Percentiles rank a stretch among this genome's conserved stretches.
These are phyloP conservation scores for Trichogramma pretiosum DNA, from an alignment of 1,140 invertebrate species.

Conservation along the genomic window DNA sequence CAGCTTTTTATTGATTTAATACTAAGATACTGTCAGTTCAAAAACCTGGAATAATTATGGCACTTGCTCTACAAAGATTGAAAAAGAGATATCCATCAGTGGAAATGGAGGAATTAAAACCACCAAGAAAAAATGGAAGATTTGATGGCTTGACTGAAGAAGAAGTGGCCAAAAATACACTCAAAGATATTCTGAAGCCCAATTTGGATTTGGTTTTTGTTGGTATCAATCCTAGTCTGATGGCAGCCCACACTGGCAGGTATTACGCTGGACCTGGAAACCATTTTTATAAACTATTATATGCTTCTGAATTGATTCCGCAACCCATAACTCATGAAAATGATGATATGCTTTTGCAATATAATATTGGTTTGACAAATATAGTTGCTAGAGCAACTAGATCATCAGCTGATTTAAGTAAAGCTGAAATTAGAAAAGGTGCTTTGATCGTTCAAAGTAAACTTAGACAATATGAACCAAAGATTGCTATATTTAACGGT, in stretches of 20 bases:
- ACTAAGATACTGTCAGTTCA: too few relatives aligned
- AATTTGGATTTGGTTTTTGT: conserved; percentile 39
- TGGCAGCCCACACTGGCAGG: conserved; percentile 37
- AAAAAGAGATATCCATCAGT: conserved; percentile 19
- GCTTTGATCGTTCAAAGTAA: conserved; percentile 31
- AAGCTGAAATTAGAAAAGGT: conserved; percentile 37
- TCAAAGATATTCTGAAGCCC: conserved; percentile 33
- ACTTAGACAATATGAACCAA: conserved; percentile 34
- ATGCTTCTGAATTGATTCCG: conserved; percentile 32
- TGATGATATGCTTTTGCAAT: conserved; percentile 31
- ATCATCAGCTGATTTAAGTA: conserved; percentile 37
- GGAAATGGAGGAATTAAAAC: not conserved
- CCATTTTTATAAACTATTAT: conserved; percentile 42
- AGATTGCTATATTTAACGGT: conserved; percentile 41
- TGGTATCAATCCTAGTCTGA: conserved; percentile 42
- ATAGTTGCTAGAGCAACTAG: conserved; percentile 38
- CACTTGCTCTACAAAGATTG: conserved; percentile 28
- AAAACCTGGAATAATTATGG: too few relatives aligned
- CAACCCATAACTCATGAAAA: conserved; percentile 31
- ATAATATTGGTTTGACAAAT: conserved; percentile 40
- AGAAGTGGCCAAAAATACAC: conserved; percentile 32
- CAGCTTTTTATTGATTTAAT: too few relatives aligned
- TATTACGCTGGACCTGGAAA: conserved; percentile 44
- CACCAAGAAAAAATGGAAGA: conserved; percentile 26
- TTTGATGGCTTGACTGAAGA: conserved; percentile 39